These are phyloP conservation scores for Columba guinea DNA, from an alignment of 2,797 vertebrate genomes.

Conservation along the genomic window DNA sequence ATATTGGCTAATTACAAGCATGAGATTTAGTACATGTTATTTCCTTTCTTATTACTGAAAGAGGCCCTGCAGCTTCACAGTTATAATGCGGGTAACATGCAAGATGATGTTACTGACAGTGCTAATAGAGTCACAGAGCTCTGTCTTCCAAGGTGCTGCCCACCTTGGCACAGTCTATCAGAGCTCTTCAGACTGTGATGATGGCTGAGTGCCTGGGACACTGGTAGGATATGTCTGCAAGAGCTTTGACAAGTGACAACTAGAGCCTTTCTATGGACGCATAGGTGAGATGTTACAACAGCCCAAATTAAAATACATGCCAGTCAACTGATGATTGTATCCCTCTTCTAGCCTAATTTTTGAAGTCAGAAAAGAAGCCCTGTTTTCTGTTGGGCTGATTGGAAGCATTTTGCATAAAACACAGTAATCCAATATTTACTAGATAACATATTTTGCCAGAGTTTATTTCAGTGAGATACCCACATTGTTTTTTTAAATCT, in stretches of 20 bases:
- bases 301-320: not conserved
- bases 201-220: not conserved
- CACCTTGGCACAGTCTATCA: not conserved
- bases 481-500: not conserved
- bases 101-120: not conserved
- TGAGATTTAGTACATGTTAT: not conserved
- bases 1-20: not conserved
- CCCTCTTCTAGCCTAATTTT: not conserved
- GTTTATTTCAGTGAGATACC: not conserved
- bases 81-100: not conserved
- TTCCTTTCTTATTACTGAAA: not conserved
- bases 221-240: accelerated
- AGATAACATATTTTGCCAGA: not conserved
- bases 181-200: not conserved
- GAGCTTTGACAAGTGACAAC: not conserved
- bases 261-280: not conserved
- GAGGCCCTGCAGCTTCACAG: not conserved
- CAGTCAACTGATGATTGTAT: too few species aligned
- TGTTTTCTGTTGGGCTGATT: not conserved
- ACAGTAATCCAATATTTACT: not conserved
- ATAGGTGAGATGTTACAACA: accelerated
- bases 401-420: not conserved
- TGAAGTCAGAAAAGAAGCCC: not conserved
- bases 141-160: not conserved
- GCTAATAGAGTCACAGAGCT: too few species aligned